Percentiles rank a stretch among this genome's conserved stretches.
Conservation (phyloP, 2,888 invertebrate species). For the Limnephilus auricula region DNA sequence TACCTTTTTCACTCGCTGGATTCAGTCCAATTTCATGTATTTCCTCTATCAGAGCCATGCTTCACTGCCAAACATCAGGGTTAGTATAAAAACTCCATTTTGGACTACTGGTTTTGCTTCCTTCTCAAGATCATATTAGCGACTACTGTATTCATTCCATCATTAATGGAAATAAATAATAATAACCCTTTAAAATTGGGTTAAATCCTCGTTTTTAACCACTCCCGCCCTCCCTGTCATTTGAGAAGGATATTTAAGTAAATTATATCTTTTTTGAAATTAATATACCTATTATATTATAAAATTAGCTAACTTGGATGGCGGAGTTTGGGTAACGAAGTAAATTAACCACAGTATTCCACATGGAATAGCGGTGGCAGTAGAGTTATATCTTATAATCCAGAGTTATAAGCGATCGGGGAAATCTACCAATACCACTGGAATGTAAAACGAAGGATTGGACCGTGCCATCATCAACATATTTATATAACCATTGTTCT, state of each 20-base stretch:
- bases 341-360: background rate
- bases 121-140: background rate
- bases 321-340: background rate
- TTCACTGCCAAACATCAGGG: background rate
- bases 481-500: background rate
- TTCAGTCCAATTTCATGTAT: background rate
- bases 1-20: background rate
- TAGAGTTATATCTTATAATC: slow-evolving; percentile 19
- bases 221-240: background rate
- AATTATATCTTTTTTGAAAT: background rate
- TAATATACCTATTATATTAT: background rate
- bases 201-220: background rate
- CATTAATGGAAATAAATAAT: background rate
- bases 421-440: slow-evolving; percentile 19
- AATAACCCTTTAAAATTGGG: background rate
- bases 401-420: slow-evolving; percentile 30
- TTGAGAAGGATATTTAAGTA: no score
- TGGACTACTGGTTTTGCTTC: background rate
- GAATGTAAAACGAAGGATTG: background rate
- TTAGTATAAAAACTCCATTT: background rate
- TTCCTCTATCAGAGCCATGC: background rate
- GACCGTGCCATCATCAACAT: background rate
- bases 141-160: background rate
- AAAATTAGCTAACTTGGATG: background rate
- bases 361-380: background rate